A percentile compares a stretch with the other conserved stretches of the same genome.
These are phyloP conservation scores for Limnephilus auricula DNA, from an alignment of 2,888 invertebrate species.

Conservation along the genomic window DNA sequence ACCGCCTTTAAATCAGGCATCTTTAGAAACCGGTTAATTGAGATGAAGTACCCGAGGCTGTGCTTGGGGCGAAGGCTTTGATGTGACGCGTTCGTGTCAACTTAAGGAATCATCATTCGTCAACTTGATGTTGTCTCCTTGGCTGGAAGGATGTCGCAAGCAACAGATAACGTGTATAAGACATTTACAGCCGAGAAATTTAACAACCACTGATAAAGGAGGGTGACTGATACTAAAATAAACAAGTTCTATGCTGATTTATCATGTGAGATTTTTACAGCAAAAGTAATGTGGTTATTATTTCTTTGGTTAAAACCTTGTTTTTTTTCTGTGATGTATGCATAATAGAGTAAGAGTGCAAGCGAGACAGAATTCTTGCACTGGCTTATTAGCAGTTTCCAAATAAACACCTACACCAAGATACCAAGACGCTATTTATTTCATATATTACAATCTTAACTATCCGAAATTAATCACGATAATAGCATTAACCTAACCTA, in stretches of 20 bases:
- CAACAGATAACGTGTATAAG: neutral
- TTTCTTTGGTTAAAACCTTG: too few species aligned
- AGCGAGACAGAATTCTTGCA: too few species aligned
- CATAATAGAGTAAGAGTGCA: too few species aligned
- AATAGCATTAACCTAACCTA: too few species aligned
- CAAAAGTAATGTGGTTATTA: too few species aligned
- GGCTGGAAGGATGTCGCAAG: neutral
- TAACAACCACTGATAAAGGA: neutral
- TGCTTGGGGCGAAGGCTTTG: neutral
- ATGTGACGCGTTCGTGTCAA: neutral
- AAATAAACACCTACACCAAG: too few species aligned
- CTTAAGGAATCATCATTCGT: slow-evolving; percentile 2
- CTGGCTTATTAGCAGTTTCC: too few species aligned
- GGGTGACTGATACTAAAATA: neutral
- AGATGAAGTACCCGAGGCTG: neutral
- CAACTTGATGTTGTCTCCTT: neutral
- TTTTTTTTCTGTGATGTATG: too few species aligned
- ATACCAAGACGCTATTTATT: too few species aligned
- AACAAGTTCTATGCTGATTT: neutral
- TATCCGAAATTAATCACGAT: too few species aligned
- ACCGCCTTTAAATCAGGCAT: neutral
- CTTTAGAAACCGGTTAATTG: neutral
- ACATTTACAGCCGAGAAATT: neutral
- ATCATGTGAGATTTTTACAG: too few species aligned
- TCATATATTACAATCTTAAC: too few species aligned